Evolutionary conservation across 64 coral and sea anemone genomes (phyloP).

Genomic region (Porites australiensis): DNA sequence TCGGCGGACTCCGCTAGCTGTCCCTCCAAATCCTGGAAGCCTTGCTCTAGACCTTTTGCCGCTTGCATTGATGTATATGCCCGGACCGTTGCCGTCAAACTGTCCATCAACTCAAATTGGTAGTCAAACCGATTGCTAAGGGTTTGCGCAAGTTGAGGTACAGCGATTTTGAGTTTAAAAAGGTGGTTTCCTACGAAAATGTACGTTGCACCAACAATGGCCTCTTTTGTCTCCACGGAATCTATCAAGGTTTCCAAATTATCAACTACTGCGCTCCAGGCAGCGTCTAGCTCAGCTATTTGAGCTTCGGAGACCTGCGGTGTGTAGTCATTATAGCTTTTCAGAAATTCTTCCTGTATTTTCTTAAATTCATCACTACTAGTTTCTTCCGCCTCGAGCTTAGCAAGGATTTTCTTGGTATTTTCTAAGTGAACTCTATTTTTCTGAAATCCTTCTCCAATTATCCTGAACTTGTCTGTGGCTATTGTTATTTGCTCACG

Average conservation of each 20-base stretch:
- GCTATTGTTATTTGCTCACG: conserved; percentile 16
- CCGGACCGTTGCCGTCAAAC: conserved; percentile 20
- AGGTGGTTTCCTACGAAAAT: conserved; percentile 30
- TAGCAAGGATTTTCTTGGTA: conserved; percentile 43
- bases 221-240: conserved; percentile 43
- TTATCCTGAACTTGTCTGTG: neutral
- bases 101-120: conserved; percentile 67
- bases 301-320: conserved; percentile 27
- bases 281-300: conserved; percentile 61
- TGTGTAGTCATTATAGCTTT: conserved; percentile 59
- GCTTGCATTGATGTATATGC: conserved; percentile 51
- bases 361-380: conserved; percentile 31
- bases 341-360: conserved; percentile 19
- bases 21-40: conserved; percentile 18
- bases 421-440: conserved; percentile 52
- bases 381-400: conserved; percentile 25
- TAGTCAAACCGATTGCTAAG: conserved; percentile 42
- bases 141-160: conserved; percentile 40
- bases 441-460: neutral
- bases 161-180: conserved; percentile 52
- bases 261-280: conserved; percentile 31
- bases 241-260: conserved; percentile 36
- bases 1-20: conserved; percentile 20
- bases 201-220: conserved; percentile 12
- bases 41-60: conserved; percentile 27